Evolutionary conservation across 2,888 invertebrate genomes (phyloP).

Genomic region (Arctia plantaginis): DNA sequence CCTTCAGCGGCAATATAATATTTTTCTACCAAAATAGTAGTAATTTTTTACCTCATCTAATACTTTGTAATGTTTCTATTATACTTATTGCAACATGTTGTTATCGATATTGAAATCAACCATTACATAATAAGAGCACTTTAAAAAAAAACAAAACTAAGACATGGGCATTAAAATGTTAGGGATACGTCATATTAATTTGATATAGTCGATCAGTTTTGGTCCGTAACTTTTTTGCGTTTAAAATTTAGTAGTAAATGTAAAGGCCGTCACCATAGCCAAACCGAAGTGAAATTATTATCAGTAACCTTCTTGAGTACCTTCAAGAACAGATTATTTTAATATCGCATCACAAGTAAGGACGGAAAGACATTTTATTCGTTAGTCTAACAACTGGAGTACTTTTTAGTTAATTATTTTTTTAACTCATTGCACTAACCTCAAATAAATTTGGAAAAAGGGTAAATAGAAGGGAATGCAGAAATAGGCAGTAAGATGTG

Average conservation of each 20-base stretch:
- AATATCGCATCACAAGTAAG: no score
- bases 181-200: not conserved
- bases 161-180: not conserved
- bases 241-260: not conserved
- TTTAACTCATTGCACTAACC: no score
- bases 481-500: no score
- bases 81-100: not conserved
- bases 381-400: no score
- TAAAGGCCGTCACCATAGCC: no score
- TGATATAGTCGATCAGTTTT: not conserved
- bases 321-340: no score
- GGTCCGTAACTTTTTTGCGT: not conserved
- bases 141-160: not conserved
- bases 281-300: no score
- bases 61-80: not conserved
- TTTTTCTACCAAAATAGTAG: not conserved
- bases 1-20: not conserved
- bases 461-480: no score
- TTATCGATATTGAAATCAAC: not conserved
- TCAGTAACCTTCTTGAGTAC: no score
- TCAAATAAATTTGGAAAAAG: no score
- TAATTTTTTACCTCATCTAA: not conserved
- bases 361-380: no score
- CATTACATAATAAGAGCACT: slow-evolving; percentile 3
- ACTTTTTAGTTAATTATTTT: no score